Percentiles rank a stretch among this genome's conserved stretches.
Evolutionary conservation across 2,888 invertebrate genomes (phyloP).

Genomic region (Fissipunctia ypsillon): DNA sequence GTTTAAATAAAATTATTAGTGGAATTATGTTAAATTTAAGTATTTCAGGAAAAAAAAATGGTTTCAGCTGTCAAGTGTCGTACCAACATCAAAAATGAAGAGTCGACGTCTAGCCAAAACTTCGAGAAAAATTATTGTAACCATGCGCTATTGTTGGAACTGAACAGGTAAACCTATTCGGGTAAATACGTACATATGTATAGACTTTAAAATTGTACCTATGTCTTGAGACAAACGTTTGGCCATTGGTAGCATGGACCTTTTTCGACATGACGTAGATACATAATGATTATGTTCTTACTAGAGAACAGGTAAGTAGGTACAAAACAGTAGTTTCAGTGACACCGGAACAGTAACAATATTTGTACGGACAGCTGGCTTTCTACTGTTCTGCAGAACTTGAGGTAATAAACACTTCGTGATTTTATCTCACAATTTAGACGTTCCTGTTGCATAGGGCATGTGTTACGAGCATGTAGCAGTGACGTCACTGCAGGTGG

Average conservation of each 20-base stretch:
- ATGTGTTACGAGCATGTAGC: constrained; percentile 40
- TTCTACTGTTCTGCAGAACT: constrained; percentile 56
- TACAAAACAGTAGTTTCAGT: constrained; percentile 24
- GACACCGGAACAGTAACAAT: constrained; percentile 51
- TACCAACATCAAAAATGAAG: neutral
- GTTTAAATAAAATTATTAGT: neutral
- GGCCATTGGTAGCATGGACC: neutral
- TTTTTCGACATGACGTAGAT: neutral
- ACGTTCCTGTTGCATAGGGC: constrained; percentile 38
- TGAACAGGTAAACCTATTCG: too few species aligned
- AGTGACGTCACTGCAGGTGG: constrained; percentile 56
- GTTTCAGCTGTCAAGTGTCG: neutral
- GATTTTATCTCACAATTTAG: constrained; percentile 60
- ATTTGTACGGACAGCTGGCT: constrained; percentile 50
- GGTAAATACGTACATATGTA: too few species aligned
- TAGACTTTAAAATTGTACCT: too few species aligned
- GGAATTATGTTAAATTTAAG: neutral
- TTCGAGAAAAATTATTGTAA: too few species aligned
- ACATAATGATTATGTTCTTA: neutral
- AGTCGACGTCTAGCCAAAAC: too few species aligned
- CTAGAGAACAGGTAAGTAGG: constrained; percentile 3
- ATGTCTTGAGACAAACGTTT: neutral
- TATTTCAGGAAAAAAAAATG: neutral
- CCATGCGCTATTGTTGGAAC: neutral
- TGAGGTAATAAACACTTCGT: constrained; percentile 50